Evolutionary conservation across 2,797 vertebrate species (phyloP).

Genomic region (Periophthalmus magnuspinnatus): DNA sequence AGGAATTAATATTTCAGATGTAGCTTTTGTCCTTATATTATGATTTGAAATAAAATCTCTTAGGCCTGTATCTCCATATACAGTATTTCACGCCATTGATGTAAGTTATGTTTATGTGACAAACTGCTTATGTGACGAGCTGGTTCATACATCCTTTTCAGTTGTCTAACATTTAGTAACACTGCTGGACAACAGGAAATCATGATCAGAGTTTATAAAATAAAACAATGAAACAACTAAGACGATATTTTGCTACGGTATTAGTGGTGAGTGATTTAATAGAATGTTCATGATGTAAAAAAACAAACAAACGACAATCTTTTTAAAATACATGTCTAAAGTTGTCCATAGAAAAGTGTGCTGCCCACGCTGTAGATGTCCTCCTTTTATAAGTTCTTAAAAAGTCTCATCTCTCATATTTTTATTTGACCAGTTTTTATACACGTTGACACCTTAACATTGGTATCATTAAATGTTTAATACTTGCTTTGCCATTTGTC

Average conservation of each 20-base stretch:
- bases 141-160: neutral
- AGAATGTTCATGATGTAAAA: conserved; percentile 57
- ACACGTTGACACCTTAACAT: neutral
- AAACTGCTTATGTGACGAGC: neutral
- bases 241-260: conserved; percentile 13
- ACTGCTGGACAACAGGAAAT: neutral
- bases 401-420: neutral
- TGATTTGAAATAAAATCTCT: too few species aligned
- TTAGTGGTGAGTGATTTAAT: conserved; percentile 31
- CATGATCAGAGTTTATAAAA: conserved; percentile 10
- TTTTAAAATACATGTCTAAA: conserved; percentile 48
- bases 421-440: neutral
- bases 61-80: too few species aligned
- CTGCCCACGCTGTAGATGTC: neutral
- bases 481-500: neutral
- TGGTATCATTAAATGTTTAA: neutral
- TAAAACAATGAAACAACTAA: conserved; percentile 29
- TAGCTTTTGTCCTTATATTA: too few species aligned
- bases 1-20: too few species aligned
- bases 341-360: neutral
- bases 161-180: conserved; percentile 8
- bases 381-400: neutral
- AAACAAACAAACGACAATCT: conserved; percentile 45
- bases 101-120: too few species aligned
- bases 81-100: too few species aligned